Percentiles rank a stretch among this genome's conserved stretches.
Conservation (phyloP, 2,113 vertebrate species). For the Natator depressus region DNA sequence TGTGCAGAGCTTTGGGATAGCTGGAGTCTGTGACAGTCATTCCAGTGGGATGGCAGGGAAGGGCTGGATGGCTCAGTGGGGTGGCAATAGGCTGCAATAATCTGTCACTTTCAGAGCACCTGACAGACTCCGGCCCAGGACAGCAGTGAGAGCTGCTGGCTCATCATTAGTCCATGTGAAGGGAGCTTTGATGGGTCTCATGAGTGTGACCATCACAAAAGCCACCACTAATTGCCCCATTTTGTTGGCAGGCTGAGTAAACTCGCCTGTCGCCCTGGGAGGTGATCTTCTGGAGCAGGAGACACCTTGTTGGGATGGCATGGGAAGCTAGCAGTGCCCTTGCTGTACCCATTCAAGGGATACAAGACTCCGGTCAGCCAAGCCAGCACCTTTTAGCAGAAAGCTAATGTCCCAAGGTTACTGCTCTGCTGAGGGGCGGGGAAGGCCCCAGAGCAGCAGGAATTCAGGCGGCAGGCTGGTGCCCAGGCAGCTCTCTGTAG, state of each 20-base stretch:
- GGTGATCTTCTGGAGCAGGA: too few species aligned
- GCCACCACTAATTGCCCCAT: not conserved
- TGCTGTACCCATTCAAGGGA: too few species aligned
- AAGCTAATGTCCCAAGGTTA: not conserved
- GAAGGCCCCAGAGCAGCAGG: not conserved
- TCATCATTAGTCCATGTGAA: not conserved
- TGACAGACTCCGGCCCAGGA: not conserved
- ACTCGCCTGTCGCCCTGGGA: too few species aligned
- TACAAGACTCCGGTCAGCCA: too few species aligned
- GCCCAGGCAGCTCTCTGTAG: accelerated
- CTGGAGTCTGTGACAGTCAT: not conserved
- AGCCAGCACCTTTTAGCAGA: not conserved
- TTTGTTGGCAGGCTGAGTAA: not conserved
- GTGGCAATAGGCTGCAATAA: not conserved
- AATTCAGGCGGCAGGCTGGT: accelerated
- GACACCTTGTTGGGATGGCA: not conserved
- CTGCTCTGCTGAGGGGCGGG: accelerated
- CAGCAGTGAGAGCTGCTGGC: not conserved
- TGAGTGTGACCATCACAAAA: not conserved
- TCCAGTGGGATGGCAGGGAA: not conserved
- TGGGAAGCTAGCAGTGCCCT: too few species aligned
- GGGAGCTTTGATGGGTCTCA: not conserved
- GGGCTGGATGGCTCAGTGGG: not conserved
- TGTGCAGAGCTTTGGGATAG: not conserved
- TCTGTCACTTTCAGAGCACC: not conserved